Evolutionary conservation across 2,113 vertebrate genomes (phyloP), one percentile per base, ranked within the genome.

Genomic region (Ahaetulla prasina): DNA sequence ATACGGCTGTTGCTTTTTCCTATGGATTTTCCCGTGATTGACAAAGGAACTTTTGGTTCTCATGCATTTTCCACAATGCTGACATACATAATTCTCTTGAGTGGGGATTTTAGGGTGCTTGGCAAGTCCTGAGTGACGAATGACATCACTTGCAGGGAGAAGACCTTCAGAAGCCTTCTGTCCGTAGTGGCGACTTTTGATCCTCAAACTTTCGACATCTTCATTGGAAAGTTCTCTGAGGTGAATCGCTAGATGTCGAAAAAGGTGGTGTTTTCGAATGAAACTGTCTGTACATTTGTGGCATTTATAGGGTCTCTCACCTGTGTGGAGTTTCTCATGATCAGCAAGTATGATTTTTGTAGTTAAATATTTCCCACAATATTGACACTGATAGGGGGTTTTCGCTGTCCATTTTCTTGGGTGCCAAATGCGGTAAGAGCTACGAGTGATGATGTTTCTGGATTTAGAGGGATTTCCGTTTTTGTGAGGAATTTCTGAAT

Each of bases 261-360:
- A 27, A 27, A 92, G 85, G 53, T 92, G 52, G 30, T 25, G 16
- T 4, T 92, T 91, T 12, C 18, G 74, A 85, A 35, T 47, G 27
- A 94, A 93, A 30, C 55, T 12, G n/a, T 93, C 47, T 6, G 18
- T 54, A 52, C 94, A 93, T 1, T 93, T 54, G 20, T 87, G 18
- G 18, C 92, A 94, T 30, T 63, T 80, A 45, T 87, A 93, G 3
- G 92, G 68, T 85, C 97, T 97, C 68, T 93, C n/a, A 27, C 60
- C 14, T 86, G 43, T 86, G 43, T 91, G 89, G 52, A 85, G 47
- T 23, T 50, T 63, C 43, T 89, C 60, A 45, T 91, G 60, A 43
- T 57, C 8, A 4, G 55, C 54, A 16, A 92, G 90, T 0, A 22
- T 4, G 45, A 6, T 9, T 0, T 30, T 16, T 43, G 45, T 25